Evolutionary conservation across 1,140 invertebrate genomes (phyloP), one percentile per base, ranked within the genome.

Genomic region (Drosophila navojoa): DNA sequence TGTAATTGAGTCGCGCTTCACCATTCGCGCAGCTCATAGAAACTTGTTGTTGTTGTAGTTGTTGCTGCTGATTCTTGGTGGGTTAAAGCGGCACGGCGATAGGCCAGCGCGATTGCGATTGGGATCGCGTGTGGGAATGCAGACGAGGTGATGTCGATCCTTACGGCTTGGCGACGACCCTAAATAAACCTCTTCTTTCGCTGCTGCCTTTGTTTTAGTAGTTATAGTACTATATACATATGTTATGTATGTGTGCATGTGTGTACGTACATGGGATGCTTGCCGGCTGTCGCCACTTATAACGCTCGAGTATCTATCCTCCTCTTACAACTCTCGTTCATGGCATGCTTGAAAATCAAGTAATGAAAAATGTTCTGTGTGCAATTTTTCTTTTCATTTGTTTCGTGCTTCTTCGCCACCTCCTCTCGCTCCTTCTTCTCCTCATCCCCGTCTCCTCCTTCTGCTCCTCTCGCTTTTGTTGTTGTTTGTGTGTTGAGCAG

Each of bases 311-410:
- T 45, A 42, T 54, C 52, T 66, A 47, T 22, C 10, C 40, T 25
- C 15, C 35, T 19, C 32, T 44, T 35, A 9, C 45, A 27, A 49
- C 29, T 19, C 40, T 49, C 52, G 52, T 42, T 16, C 42, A 47
- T 74, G 61, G 78, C 81, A 75, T 87, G 82, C 79, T 89, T 81
- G 67, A 89, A 89, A 87, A 87, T 87, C 82, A 87, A 84, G 79
- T 87, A 87, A 87, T 87, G 84, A 87, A 87, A 87, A 87, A 87
- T 87, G 82, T 79, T 89, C 87, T 82, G 78, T 89, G 79, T 77
- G 76, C 84, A 87, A 87, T 87, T 87, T 86, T 87, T 87, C 82
- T 82, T 86, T 86, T 87, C 82, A 86, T 86, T 86, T 86, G 63
- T 71, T 77, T 79, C 79, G 63, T 81, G 74, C 69, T 70, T 63